Conservation (phyloP, 2,797 vertebrate genomes). For the Coregonus suidteri region DNA sequence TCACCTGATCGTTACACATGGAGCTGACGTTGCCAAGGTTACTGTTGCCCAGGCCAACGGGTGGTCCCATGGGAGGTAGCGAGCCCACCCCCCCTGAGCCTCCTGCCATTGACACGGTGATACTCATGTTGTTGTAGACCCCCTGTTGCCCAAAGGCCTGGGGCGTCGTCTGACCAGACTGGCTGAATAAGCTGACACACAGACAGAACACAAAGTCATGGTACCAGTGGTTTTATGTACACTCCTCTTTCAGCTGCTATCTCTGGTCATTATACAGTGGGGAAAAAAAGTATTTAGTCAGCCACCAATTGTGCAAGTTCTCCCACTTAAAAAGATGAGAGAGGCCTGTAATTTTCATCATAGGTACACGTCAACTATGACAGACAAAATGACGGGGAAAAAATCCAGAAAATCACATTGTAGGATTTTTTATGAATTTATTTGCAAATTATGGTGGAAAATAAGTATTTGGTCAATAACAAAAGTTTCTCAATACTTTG, state of each 20-base stretch:
- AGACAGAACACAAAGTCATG: background rate
- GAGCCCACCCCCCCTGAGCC: conserved; percentile 81
- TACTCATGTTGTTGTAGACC: conserved; percentile 98
- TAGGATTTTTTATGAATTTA: too few relatives aligned
- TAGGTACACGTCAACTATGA: too few relatives aligned
- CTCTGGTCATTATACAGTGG: background rate
- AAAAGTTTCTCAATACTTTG: too few relatives aligned
- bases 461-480: too few relatives aligned
- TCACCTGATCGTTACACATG: conserved; percentile 88
- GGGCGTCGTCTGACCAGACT: conserved; percentile 78
- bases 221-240: background rate
- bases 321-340: too few relatives aligned
- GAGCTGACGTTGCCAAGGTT: conserved; percentile 83
- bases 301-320: too few relatives aligned
- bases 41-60: conserved; percentile 85
- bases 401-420: too few relatives aligned
- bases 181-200: conserved; percentile 77
- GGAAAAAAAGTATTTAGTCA: too few relatives aligned
- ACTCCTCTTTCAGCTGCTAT: background rate
- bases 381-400: too few relatives aligned
- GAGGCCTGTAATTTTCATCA: too few relatives aligned
- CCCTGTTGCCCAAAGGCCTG: conserved; percentile 83
- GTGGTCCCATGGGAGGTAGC: conserved; percentile 85
- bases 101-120: conserved; percentile 95
- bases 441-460: too few relatives aligned